Evolutionary conservation across 2,113 vertebrate genomes (phyloP), one percentile per base, ranked within the genome.

Genomic region (Glareola pratincola): DNA sequence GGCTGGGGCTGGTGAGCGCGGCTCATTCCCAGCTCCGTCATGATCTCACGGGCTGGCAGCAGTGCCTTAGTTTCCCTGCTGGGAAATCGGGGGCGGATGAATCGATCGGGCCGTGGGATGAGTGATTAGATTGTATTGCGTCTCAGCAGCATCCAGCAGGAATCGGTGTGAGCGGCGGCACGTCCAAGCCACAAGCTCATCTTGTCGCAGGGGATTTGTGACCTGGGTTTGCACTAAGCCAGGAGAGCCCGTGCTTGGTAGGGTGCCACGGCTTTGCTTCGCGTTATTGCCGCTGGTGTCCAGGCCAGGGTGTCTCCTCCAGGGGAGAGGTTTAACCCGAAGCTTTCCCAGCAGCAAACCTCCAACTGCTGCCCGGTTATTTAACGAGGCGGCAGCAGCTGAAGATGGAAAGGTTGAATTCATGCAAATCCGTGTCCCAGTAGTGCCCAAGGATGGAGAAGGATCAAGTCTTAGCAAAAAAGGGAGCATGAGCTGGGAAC

Each of bases 131-230:
- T 88, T 0, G 2, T 5, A 0, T 32, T 19, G 71, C 9, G 9
- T 73, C 85, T 92, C 72, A 74, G 91, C 71, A 66, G 82, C 82
- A 68, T 56, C 74, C 94, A 43, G 71, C 63, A 90, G 91, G 91
- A 92, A 53, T 4, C 3, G 21, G 37, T 85, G 81, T 30, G 74
- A 92, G 77, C 0, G 0, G 82, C 0, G 0, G 83, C 67, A 37
- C 5, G 4, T 92, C 63, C 62, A 47, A 82, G 85, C 85, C 0
- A 0, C 45, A 14, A 81, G 64, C 78, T 89, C 63, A 75, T 84
- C 80, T 67, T 3, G 1, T 84, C 8, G 0, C 51, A 48, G 77
- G 64, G 68, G 12, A 72, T 87, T 60, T 94, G 60, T 81, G 77
- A 78, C 79, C 59, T 54, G 64, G 21, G 41, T 53, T 83, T 41